phyloP scores from a whole-genome alignment of 2,888 invertebrate genomes.

The Polydrusus tereticollis region DNA sequence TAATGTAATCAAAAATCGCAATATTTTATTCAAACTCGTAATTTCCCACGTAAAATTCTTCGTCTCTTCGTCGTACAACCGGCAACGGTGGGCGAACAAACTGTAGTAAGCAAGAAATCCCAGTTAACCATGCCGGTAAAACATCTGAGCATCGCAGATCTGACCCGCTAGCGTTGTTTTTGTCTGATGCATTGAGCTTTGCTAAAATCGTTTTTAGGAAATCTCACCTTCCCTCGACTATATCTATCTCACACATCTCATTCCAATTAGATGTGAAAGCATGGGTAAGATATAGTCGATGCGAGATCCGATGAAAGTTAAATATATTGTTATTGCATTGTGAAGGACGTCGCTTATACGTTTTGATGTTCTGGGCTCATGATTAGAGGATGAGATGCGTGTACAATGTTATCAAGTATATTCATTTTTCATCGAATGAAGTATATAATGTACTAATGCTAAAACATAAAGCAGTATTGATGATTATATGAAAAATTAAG shows the following conservation, averaged over 20 bases:
- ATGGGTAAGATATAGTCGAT: background rate
- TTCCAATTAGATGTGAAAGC: background rate
- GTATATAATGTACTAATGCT: background rate
- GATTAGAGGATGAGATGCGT: slow-evolving; percentile 20
- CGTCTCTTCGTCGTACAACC: slow-evolving; percentile 20
- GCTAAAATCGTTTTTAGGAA: background rate
- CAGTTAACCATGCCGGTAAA: slow-evolving; percentile 34
- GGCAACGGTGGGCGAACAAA: slow-evolving; percentile 8
- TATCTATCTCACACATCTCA: background rate
- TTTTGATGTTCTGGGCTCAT: slow-evolving; percentile 6
- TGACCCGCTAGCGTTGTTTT: slow-evolving; percentile 14
- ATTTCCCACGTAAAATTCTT: slow-evolving; percentile 25
- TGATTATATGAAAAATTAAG: too few species aligned
- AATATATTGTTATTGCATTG: background rate
- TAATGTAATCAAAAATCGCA: background rate
- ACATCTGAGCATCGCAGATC: slow-evolving; percentile 20
- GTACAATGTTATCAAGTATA: background rate
- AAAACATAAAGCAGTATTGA: too few species aligned
- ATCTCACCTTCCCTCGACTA: background rate
- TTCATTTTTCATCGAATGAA: background rate
- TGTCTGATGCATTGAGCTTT: slow-evolving; percentile 1
- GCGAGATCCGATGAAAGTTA: background rate
- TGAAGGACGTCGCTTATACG: background rate
- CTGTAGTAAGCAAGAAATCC: slow-evolving; percentile 37
- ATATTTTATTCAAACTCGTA: slow-evolving; percentile 13